Conservation (phyloP, 2,113 vertebrate genomes). For the Petrocephalus microphthalmus region DNA sequence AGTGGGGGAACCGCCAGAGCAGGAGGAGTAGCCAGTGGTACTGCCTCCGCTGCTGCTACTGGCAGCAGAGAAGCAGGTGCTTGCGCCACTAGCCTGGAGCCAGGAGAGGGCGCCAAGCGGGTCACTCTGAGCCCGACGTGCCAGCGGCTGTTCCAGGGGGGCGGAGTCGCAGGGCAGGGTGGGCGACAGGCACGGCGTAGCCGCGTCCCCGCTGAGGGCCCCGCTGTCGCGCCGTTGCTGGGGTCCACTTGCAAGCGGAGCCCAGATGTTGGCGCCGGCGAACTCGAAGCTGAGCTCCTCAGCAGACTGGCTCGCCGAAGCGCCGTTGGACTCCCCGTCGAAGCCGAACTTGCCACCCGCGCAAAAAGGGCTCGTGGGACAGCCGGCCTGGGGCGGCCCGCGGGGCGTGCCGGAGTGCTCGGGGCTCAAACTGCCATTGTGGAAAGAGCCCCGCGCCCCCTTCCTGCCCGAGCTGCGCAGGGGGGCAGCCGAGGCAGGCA, state of each 20-base stretch:
- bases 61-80: constrained; percentile 71
- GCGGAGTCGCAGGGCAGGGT: constrained; percentile 58
- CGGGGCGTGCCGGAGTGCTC: constrained; percentile 66
- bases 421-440: constrained; percentile 51
- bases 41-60: constrained; percentile 62
- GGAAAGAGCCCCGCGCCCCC: constrained; percentile 51
- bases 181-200: constrained; percentile 70
- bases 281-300: constrained; percentile 87
- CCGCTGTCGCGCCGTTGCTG: constrained; percentile 66
- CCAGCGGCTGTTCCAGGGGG: constrained; percentile 72
- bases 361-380: constrained; percentile 72
- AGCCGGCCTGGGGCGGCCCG: constrained; percentile 62
- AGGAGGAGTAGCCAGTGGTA: constrained; percentile 75
- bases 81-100: constrained; percentile 65
- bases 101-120: constrained; percentile 77
- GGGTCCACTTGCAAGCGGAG: constrained; percentile 66
- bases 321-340: constrained; percentile 48
- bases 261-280: constrained; percentile 76
- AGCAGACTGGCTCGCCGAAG: constrained; percentile 37
- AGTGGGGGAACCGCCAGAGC: constrained; percentile 72
- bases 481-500: constrained; percentile 35
- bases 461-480: constrained; percentile 54
- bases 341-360: constrained; percentile 67
- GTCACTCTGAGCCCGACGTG: constrained; percentile 78
- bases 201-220: constrained; percentile 59